These are phyloP conservation scores for Euthynnus affinis DNA, from an alignment of 2,797 vertebrate species.

Conservation along the genomic window DNA sequence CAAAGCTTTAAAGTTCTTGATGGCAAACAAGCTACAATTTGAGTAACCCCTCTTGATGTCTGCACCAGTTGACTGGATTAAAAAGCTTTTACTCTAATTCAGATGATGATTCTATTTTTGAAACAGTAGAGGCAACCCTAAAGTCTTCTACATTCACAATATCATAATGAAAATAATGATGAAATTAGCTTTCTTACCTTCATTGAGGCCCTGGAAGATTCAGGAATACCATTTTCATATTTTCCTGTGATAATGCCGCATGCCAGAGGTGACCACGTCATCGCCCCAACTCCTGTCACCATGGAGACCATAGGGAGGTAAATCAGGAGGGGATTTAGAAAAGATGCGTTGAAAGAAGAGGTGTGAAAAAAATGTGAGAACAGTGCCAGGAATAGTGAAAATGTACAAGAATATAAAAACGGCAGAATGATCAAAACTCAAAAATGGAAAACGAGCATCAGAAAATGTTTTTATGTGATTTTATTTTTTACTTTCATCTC, in stretches of 20 bases:
- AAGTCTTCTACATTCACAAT: no score
- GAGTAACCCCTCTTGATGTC: neutral
- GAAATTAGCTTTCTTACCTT: constrained; percentile 87
- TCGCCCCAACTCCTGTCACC: constrained; percentile 93
- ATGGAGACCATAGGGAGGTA: constrained; percentile 48
- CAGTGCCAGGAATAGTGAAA: constrained; percentile 33
- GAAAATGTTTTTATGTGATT: neutral
- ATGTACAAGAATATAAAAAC: constrained; percentile 25
- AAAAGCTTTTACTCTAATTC: neutral
- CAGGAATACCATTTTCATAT: constrained; percentile 97
- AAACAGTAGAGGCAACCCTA: neutral
- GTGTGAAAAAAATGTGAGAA: constrained; percentile 32
- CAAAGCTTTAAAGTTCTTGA: neutral
- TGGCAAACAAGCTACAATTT: neutral
- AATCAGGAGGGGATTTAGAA: constrained; percentile 15
- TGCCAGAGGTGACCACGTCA: constrained; percentile 99
- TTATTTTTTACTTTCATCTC: neutral
- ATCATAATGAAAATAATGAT: neutral
- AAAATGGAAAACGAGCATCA: constrained; percentile 7
- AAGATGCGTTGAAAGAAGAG: neutral
- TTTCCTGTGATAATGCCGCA: constrained; percentile 99
- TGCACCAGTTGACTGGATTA: neutral
- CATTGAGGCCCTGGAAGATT: constrained; percentile 95
- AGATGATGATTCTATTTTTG: neutral
- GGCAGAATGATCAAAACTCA: neutral